Evolutionary conservation across 2,888 invertebrate genomes (phyloP), one percentile per base, ranked within the genome.

Genomic region (Drosophila anceps): DNA sequence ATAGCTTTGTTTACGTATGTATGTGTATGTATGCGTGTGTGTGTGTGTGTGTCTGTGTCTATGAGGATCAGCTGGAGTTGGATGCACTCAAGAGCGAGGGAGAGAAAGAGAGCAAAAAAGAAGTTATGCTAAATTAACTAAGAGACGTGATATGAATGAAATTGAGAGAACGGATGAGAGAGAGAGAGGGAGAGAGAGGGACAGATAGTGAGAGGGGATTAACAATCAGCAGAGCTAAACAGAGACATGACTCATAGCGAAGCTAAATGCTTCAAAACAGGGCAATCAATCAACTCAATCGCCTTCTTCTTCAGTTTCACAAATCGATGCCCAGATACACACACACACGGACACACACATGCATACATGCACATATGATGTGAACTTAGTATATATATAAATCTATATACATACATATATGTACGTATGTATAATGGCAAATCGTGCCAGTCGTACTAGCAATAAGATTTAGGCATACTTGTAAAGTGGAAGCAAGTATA

Each of bases 201-300:
- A n/a, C n/a, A n/a, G n/a, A n/a, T n/a, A n/a, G 24, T 24, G 15
- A 35, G 27, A 29, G 15, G 9, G 51, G 54, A 39, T 39, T 13
- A 39, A n/a, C 24, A 31, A 44, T 27, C 41, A 31, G 29, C n/a
- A 13, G 15, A 44, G 48, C 15, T 24, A 58, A 55, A 8, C 18
- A 39, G 31, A 20, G 29, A 37, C 43, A 46, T 48, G 35, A 59
- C 29, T 50, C 7, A 27, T 10, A 20, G 15, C 20, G 33, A 20
- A 12, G 18, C 33, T 7, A 35, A 33, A 51, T 18, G 54, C 51
- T 29, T 59, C 33, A 50, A 18, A 37, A 33, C 33, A 43, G 59
- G 54, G 58, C 70, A 75, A 75, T 50, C 70, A 66, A 62, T 70
- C 53, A 59, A 59, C 29, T 31, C 41, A 35, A 57, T 37, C n/a